Base-by-base conservation (phyloP, 2,113 vertebrate species). In the Ahaetulla prasina region DNA sequence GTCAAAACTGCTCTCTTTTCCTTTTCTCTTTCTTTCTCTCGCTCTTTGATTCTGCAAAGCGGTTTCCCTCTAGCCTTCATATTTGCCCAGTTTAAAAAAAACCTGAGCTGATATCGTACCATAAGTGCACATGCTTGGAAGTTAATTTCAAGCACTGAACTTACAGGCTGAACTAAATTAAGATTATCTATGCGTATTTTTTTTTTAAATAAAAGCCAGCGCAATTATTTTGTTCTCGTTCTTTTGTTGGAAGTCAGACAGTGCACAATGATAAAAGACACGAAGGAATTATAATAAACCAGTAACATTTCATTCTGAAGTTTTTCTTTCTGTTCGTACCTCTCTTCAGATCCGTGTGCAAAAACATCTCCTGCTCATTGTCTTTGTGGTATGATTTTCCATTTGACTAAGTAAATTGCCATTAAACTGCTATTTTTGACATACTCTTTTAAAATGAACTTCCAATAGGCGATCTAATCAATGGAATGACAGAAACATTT, bases 281-380 rank as follows among this genome's bases (percentile, higher is more conserved):
- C 94, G 94, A 95, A 87, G 87, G 86, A 91, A 88, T 88, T 94
- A 95, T 92, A 93, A 90, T 23, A 87, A 23, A 0, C 0, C 18
- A 49, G 10, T 27, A 30, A 84, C 27, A 20, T 43, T 7, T 7
- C 80, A 92, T 87, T 92, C 90, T 93, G 89, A 89, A 68, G 87
- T 18, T 22, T 68, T 63, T 63, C 87, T 95, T 96, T 95, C 80
- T 92, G 93, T 92, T 20, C 91, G 84, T 87, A 94, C 91, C 55
- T 68, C 43, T 74, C 91, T 88, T 93, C 87, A 8, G 52, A 0
- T 92, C 88, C 0, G 9, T 89, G 63, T 12, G 47, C 80, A n/a
- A 54, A 54, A 90, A 54, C 85, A n/a, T 93, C 93, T 93, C 92
- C 89, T 89, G 80, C 53, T 91, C 49, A 35, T 45, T 80, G 68